Evolutionary conservation across 2,113 vertebrate species (phyloP).

Genomic region (Barbus barbus): DNA sequence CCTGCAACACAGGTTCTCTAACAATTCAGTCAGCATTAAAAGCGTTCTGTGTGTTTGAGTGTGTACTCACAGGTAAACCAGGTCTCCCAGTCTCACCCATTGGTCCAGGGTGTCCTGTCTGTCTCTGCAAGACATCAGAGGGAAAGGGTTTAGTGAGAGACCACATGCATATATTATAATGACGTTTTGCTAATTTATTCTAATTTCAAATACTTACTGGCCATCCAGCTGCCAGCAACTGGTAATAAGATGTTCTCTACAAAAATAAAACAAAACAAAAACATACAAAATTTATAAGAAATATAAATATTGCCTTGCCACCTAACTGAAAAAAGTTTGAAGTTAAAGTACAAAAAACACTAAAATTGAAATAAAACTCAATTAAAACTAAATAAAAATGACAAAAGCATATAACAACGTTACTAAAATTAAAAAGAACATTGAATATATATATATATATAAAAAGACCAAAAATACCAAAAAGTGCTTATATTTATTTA

Average conservation of each 20-base stretch:
- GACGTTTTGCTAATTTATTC: background rate
- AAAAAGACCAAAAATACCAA: too few species aligned
- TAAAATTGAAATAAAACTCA: background rate
- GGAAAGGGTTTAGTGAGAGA: conserved; percentile 1
- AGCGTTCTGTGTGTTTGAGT: background rate
- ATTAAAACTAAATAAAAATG: background rate
- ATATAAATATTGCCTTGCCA: too few species aligned
- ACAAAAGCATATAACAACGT: background rate
- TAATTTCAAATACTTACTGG: conserved; percentile 75
- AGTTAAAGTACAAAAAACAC: background rate
- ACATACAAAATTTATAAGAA: too few species aligned
- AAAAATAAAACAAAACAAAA: background rate
- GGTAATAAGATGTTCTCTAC: conserved; percentile 78
- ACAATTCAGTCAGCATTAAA: background rate
- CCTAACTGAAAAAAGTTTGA: background rate
- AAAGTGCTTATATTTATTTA: too few species aligned
- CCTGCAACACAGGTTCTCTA: background rate
- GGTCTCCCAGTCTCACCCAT: conserved; percentile 76
- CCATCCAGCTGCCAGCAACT: conserved; percentile 77
- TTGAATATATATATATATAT: too few species aligned
- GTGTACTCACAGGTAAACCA: conserved; percentile 76
- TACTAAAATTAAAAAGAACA: background rate
- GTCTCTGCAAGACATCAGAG: conserved; percentile 63
- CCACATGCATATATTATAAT: background rate
- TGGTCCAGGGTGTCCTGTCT: conserved; percentile 68